Base-by-base conservation (phyloP, 2,113 vertebrate genomes). In the Saccopteryx leptura region DNA sequence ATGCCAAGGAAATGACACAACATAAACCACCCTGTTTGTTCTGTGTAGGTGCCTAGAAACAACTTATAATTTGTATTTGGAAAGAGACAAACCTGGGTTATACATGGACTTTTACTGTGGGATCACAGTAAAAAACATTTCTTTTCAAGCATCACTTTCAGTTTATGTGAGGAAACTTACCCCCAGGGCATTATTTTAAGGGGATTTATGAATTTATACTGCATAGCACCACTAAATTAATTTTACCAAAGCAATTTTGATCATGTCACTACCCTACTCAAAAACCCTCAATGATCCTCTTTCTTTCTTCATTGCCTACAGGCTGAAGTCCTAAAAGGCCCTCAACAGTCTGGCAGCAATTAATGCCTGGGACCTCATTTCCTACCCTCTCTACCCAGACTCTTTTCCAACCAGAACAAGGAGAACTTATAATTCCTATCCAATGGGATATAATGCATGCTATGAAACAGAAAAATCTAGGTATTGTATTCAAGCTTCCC, bases 31-130 rank as follows among this genome's bases (percentile, higher is more conserved):
- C 46, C 81, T 93, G 48, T 82, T 96, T 95, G 81, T 69, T 95
- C 72, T 90, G 79, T 8, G 13, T 68, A 96, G 50, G 24, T 94
- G 28, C 85, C 93, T 96, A 92, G 88, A 94, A 97, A 97, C 93
- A 96, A 96, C 21, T 96, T 94, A 74, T 8, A 90, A 92, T 85
- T 94, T 90, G 72, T 96, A 56, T 72, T 88, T 94, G 94, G 71
- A 93, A 90, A 88, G 26, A 74, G 18, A 93, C 48, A 96, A 90
- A 90, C 9, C 54, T 88, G 50, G 21, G 50, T 88, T 90, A 80
- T 31, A 93, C 23, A 19, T 65, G 46, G 61, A 78, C 56, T 96
- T 93, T 96, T 83, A 93, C 88, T 84, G 39, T 60, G 60, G 52
- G 93, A 71, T 90, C 65, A 39, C 39, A 39, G 39, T 39, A 39